Percentiles rank a stretch among this genome's conserved stretches.
Conservation (phyloP, 2,888 invertebrate species). For the Neoaliturus tenellus region DNA sequence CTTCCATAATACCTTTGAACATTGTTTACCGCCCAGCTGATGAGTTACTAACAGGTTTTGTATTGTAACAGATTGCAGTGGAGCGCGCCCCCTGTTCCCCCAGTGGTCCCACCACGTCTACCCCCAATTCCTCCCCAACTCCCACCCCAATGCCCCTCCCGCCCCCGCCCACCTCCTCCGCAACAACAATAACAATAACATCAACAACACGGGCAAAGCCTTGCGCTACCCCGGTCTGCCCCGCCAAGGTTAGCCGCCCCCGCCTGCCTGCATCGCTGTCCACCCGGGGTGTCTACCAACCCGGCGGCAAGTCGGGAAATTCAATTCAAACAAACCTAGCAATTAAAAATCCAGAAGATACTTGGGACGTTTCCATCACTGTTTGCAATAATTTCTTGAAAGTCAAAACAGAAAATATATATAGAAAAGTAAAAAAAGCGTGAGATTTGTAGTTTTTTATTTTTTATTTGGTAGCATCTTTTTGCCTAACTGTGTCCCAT, state of each 20-base stretch:
- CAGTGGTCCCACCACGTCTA: slow-evolving; percentile 97
- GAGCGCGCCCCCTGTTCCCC: slow-evolving; percentile 91
- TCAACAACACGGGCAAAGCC: slow-evolving; percentile 65
- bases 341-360: too few species aligned
- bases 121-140: slow-evolving; percentile 94
- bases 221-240: slow-evolving; percentile 65
- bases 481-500: too few species aligned
- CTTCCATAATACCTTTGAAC: too few species aligned
- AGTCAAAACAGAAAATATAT: too few species aligned
- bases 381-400: too few species aligned
- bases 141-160: slow-evolving; percentile 78
- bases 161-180: slow-evolving; percentile 72
- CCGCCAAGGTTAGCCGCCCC: slow-evolving; percentile 63
- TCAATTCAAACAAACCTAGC: too few species aligned
- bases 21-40: too few species aligned
- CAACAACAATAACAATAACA: slow-evolving; percentile 70
- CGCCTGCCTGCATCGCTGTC: slow-evolving; percentile 7
- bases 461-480: too few species aligned
- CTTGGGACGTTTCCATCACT: too few species aligned
- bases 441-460: too few species aligned
- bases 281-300: neutral
- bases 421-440: too few species aligned
- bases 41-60: slow-evolving; percentile 36
- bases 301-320: too few species aligned
- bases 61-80: slow-evolving; percentile 66